These are phyloP conservation scores for Homarus gammarus DNA, from an alignment of 2,888 invertebrate species.

Conservation along the genomic window DNA sequence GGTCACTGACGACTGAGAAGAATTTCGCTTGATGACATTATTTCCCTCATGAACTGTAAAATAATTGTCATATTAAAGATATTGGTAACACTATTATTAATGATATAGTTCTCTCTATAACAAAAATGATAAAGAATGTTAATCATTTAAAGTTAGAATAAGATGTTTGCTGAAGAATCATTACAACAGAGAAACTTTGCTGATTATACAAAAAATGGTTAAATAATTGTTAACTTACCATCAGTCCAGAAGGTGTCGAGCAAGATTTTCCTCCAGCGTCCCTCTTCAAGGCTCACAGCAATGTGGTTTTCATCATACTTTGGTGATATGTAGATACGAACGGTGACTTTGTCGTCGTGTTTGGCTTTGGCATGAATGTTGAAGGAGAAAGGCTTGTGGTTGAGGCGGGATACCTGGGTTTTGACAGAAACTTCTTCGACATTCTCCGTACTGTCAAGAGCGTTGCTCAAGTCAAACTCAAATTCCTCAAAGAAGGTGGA, in stretches of 20 bases:
- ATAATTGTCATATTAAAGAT: slow-evolving; percentile 10
- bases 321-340: slow-evolving; percentile 77
- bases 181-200: no score
- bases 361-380: slow-evolving; percentile 75
- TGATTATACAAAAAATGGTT: no score
- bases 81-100: no score
- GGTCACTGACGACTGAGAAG: slow-evolving; percentile 77
- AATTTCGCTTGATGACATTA: slow-evolving; percentile 77
- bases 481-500: slow-evolving; percentile 77
- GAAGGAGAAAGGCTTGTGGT: slow-evolving; percentile 77
- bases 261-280: slow-evolving; percentile 76
- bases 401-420: slow-evolving; percentile 77
- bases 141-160: no score
- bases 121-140: no score
- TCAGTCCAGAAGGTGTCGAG: slow-evolving; percentile 77
- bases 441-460: slow-evolving; percentile 51
- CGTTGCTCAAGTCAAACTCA: slow-evolving; percentile 79
- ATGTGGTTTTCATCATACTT: slow-evolving; percentile 77
- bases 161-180: no score
- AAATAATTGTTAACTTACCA: no score
- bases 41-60: slow-evolving; percentile 72
- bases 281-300: slow-evolving; percentile 72
- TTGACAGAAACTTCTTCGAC: slow-evolving; percentile 66
- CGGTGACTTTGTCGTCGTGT: slow-evolving; percentile 75
- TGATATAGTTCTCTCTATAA: no score